Evolutionary conservation across 2,888 invertebrate species (phyloP).

Genomic region (Erebia epiphron): DNA sequence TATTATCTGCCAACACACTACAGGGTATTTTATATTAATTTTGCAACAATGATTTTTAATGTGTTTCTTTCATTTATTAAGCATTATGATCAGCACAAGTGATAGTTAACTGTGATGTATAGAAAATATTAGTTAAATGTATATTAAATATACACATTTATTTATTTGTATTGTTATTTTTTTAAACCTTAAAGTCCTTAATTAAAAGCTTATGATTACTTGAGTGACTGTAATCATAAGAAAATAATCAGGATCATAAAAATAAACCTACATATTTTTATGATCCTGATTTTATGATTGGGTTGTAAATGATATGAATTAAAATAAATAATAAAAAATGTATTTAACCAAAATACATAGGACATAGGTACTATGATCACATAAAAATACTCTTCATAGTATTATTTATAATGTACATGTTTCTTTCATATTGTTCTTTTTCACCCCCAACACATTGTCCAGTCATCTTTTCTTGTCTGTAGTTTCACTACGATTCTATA

Average conservation of each 20-base stretch:
- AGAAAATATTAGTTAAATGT: background rate
- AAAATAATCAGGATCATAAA: no score
- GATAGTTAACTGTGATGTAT: constrained; percentile 5
- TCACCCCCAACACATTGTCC: constrained; percentile 87
- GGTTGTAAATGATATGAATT: no score
- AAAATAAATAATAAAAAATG: constrained; percentile 26
- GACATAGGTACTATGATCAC: constrained; percentile 7
- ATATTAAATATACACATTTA: background rate
- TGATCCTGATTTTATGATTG: no score
- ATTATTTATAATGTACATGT: background rate
- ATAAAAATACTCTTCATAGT: constrained; percentile 12
- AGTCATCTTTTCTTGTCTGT: constrained; percentile 90
- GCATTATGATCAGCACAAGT: constrained; percentile 80
- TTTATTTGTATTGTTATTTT: background rate
- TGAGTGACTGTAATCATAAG: no score
- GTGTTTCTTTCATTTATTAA: constrained; percentile 94
- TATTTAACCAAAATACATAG: constrained; percentile 20
- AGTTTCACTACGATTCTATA: constrained; percentile 91
- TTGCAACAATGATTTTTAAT: constrained; percentile 93
- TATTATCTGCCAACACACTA: constrained; percentile 90
- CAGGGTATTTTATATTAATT: constrained; percentile 93
- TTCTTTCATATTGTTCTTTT: constrained; percentile 7
- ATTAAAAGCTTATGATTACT: no score
- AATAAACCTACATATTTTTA: no score
- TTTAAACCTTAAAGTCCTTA: background rate